Base-by-base conservation (phyloP, 2,888 invertebrate species). In the Nomada flava region DNA sequence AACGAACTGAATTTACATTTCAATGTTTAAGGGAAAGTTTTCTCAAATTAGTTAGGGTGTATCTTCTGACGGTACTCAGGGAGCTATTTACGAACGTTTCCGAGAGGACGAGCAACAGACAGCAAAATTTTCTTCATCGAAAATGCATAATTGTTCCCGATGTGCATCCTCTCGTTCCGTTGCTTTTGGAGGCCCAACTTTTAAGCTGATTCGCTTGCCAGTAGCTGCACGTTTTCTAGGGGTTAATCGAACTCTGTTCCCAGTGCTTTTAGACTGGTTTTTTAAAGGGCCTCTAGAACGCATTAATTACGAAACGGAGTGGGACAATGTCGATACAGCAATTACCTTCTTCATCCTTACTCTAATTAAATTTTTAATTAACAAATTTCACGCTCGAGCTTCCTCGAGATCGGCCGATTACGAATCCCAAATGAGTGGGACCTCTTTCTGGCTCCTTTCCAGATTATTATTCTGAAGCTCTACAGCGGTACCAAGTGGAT, bases 301-400 rank as follows among this genome's bases (percentile, higher is more conserved):
- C 18, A 52, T 71, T 67, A 60, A 78, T 77, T 77, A 23, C 59
- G n/a, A 9, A 52, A 15, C 20, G 55, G 13, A 18, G 50, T 53
- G 47, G 9, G 53, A 42, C 52, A 42, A 78, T 60, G 67, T 55
- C 60, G 53, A n/a, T 15, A 11, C 60, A 15, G 20, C 44, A 9
- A 7, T 0, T 23, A 23, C 7, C n/a, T 26, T 13, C 13, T 0
- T 47, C 29, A 4, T 59, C n/a, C 26, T 36, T 42, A 15, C 50
- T 13, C 10, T 71, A 50, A 79, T 71, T 62, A 77, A 77, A 79
- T 67, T 67, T 70, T 70, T 79, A 50, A 77, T 77, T 62, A 65
- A 65, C 47, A 13, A 62, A 60, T 53, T 53, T 67, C 13, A 23
- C 15, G 23, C 67, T 42, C 36, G 20, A 55, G 52, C 59, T 15